These are phyloP conservation scores for Gortyna flavago DNA, from an alignment of 2,888 invertebrate species.

Conservation along the genomic window DNA sequence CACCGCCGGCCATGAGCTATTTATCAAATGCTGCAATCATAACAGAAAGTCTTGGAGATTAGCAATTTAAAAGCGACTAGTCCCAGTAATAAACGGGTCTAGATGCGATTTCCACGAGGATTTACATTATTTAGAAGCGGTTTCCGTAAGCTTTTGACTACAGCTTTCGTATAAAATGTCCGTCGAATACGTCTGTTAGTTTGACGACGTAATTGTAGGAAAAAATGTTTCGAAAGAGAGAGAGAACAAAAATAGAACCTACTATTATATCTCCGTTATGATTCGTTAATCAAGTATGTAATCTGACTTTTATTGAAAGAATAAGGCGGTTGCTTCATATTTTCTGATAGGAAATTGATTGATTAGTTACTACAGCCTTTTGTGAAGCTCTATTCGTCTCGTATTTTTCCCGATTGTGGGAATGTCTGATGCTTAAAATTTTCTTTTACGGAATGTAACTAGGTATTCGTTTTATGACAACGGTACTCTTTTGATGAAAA, in stretches of 20 bases:
- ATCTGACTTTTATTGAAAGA: conserved; percentile 53
- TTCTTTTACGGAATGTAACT: background rate
- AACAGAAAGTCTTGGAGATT: conserved; percentile 33
- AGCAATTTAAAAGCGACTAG: conserved; percentile 24
- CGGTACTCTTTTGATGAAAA: background rate
- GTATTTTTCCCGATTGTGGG: conserved; percentile 31
- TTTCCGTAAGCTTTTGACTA: background rate
- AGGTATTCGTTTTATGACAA: conserved; percentile 10
- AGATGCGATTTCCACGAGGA: conserved; percentile 10
- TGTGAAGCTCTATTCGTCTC: conserved; percentile 27
- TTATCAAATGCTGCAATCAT: conserved; percentile 38
- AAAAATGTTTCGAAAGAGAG: background rate
- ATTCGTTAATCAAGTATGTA: conserved; percentile 55
- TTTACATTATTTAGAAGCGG: background rate
- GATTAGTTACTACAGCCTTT: conserved; percentile 39
- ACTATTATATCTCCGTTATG: conserved; percentile 26
- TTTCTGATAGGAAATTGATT: conserved; percentile 52
- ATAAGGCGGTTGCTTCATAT: conserved; percentile 47
- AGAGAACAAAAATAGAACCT: background rate
- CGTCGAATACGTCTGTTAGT: background rate
- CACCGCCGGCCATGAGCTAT: conserved; percentile 30
- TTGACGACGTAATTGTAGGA: background rate
- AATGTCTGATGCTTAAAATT: conserved; percentile 20
- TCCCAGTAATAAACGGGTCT: conserved; percentile 2
- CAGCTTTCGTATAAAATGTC: background rate